Conservation (phyloP, 2,888 invertebrate species). For the Lasioglossum figueresi region DNA sequence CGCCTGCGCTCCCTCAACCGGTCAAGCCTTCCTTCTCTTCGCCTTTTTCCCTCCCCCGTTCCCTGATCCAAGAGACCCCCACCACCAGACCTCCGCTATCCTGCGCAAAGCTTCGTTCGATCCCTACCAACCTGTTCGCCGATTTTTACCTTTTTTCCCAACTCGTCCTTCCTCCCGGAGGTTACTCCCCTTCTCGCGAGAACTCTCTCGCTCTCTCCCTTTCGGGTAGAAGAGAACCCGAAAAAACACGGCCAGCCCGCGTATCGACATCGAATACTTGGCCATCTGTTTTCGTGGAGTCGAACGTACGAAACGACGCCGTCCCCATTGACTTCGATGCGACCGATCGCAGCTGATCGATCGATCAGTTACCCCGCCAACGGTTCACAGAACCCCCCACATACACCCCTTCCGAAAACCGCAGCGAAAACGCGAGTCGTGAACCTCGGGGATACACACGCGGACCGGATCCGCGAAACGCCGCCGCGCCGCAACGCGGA, state of each 20-base stretch:
- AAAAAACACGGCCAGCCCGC: constrained; percentile 69
- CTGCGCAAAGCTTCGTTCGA: constrained; percentile 70
- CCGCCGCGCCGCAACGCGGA: neutral
- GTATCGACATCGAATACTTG: constrained; percentile 65
- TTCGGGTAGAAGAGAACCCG: constrained; percentile 48
- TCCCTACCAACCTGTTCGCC: constrained; percentile 70
- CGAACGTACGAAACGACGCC: constrained; percentile 47
- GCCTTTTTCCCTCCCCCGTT: constrained; percentile 25
- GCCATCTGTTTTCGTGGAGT: constrained; percentile 59
- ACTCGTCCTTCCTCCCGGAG: neutral
- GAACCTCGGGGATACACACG: neutral
- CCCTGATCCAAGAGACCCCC: constrained; percentile 25
- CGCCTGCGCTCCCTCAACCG: constrained; percentile 2
- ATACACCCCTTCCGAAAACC: neutral
- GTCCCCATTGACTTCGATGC: constrained; percentile 58
- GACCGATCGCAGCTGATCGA: constrained; percentile 45
- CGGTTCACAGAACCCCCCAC: neutral
- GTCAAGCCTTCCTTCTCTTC: constrained; percentile 37
- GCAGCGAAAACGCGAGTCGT: neutral
- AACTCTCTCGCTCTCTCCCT: neutral
- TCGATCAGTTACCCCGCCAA: constrained; percentile 38
- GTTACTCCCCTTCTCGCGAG: constrained; percentile 25
- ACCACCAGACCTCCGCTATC: constrained; percentile 56
- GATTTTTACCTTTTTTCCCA: constrained; percentile 33
- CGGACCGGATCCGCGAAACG: neutral